Base-by-base conservation (phyloP, 2,888 invertebrate genomes). In the Melinaea marsaeus region DNA sequence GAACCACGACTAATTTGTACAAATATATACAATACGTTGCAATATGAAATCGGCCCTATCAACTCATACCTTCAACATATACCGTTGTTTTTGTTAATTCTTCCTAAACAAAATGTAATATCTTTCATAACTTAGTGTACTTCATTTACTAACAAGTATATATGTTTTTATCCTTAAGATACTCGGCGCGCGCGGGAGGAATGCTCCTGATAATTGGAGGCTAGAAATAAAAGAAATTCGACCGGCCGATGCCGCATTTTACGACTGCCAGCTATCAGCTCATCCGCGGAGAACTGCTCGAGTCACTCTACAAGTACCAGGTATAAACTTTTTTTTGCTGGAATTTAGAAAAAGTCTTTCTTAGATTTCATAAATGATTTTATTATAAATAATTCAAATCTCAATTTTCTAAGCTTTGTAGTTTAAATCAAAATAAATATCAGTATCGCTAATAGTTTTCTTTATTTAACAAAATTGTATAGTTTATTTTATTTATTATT, bases 181-280 rank as follows among this genome's bases (percentile, higher is more conserved):
- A 89, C 68, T 90, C 90, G 57, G 88, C 90, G 11, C 80, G 84
- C n/a, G n/a, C n/a, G n/a, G n/a, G n/a, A n/a, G n/a, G n/a, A n/a
- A n/a, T n/a, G n/a, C 90, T 0, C 90, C 90, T 51, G 90, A 90
- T 69, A 89, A 88, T 61, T 90, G 90, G 90, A 76, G 90, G 65
- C 66, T 90, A 48, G 85, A 89, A 66, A 78, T 90, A 11, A 80
- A 75, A 61, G 83, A 85, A 64, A 89, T 90, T n/a, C 78, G 87
- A 22, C 84, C 89, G 0, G 75, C 86, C 0, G 90, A 90, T 63
- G 90, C 87, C 1, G 88, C 90, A 0, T 78, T 81, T 69, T 90
- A 90, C 63, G 90, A 90, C 73, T 90, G 90, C 55, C 90, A 90
- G 69, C 74, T 90, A 63, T 89, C 90, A 6, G 90, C 90, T 0